These are phyloP conservation scores for Dryoscopus gambensis DNA, from an alignment of 2,113 vertebrate genomes.

Conservation along the genomic window DNA sequence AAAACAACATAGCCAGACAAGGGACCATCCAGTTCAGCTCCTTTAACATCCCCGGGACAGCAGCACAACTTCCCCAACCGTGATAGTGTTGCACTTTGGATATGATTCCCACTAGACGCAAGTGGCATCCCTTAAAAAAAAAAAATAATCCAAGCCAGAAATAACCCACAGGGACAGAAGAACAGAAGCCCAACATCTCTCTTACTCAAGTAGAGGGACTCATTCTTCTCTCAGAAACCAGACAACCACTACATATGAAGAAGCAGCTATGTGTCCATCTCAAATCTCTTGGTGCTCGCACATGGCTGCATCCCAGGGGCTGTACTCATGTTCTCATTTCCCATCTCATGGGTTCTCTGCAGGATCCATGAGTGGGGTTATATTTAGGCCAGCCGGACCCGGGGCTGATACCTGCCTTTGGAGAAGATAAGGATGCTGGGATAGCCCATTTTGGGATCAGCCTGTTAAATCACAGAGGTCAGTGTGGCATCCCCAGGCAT, in stretches of 20 bases:
- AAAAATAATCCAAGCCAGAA: background rate
- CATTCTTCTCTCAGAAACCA: background rate
- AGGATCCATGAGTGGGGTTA: rapidly evolving
- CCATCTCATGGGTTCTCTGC: background rate
- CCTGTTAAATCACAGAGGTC: background rate
- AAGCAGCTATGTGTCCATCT: too few species aligned
- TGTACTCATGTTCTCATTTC: rapidly evolving
- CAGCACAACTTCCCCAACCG: background rate
- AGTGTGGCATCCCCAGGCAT: rapidly evolving
- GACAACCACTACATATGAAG: background rate
- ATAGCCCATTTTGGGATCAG: background rate
- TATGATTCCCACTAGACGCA: background rate
- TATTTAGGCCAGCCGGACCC: background rate
- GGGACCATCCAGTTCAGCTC: background rate
- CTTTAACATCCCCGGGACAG: background rate
- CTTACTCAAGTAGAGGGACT: background rate
- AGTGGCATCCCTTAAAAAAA: background rate
- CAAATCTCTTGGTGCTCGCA: rapidly evolving
- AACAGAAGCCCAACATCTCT: background rate
- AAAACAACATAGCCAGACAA: background rate
- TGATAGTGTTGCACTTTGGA: background rate
- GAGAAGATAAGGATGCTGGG: background rate
- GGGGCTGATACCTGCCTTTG: background rate
- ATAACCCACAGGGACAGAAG: background rate
- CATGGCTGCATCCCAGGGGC: rapidly evolving